A percentile compares a stretch with the other conserved stretches of the same genome.
These are phyloP conservation scores for Trachythela sp. DNA, from an alignment of 64 coral and sea anemone genomes.

Conservation along the genomic window DNA sequence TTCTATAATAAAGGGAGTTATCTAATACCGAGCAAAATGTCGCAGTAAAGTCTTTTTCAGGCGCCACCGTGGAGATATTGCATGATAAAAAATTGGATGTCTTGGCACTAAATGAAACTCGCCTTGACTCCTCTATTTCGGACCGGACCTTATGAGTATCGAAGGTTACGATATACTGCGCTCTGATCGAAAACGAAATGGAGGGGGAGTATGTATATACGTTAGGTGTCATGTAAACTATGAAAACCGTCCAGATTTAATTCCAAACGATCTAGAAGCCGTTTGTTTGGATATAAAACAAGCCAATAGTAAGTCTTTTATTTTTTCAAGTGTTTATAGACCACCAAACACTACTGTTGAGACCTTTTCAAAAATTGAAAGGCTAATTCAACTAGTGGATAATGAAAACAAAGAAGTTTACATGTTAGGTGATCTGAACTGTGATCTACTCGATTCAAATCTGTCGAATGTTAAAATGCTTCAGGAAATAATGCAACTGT, in stretches of 20 bases:
- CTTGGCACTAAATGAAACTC: constrained; percentile 52
- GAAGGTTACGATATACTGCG: constrained; percentile 34
- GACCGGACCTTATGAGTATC: neutral
- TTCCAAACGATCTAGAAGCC: constrained; percentile 26
- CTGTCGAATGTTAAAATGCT: constrained; percentile 9
- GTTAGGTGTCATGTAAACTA: constrained; percentile 26
- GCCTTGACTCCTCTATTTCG: constrained; percentile 25
- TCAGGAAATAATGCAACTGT: constrained; percentile 7
- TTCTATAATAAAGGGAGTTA: constrained; percentile 20
- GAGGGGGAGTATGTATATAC: constrained; percentile 52
- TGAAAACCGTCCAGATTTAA: neutral
- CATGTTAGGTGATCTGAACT: constrained; percentile 46
- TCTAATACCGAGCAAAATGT: constrained; percentile 21
- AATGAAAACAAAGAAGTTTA: constrained; percentile 48
- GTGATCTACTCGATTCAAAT: constrained; percentile 37
- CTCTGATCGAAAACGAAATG: constrained; percentile 38
- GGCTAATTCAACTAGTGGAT: constrained; percentile 15
- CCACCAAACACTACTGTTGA: constrained; percentile 40
- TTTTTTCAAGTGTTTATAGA: constrained; percentile 41
- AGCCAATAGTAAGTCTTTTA: constrained; percentile 40
- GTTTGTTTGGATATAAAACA: constrained; percentile 37
- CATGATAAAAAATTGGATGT: constrained; percentile 27
- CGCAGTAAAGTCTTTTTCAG: constrained; percentile 19
- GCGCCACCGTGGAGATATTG: constrained; percentile 17
- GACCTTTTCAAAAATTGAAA: constrained; percentile 36